Percentiles rank a stretch among this genome's conserved stretches.
Conservation (phyloP, 2,113 vertebrate genomes). For the Salminus brasiliensis region DNA sequence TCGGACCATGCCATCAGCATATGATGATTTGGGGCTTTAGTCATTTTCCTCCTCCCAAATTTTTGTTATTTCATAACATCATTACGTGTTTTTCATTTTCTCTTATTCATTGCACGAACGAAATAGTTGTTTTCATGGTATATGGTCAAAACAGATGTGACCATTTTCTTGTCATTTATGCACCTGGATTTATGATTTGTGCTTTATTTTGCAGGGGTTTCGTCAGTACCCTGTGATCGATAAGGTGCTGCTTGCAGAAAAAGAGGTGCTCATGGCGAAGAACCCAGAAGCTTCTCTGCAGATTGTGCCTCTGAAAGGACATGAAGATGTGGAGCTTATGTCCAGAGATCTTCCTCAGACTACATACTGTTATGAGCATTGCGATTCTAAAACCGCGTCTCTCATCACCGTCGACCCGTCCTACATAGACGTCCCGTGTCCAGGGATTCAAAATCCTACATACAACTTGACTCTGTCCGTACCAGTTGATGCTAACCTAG, state of each 20-base stretch:
- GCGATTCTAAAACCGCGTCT: neutral
- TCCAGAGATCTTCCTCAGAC: neutral
- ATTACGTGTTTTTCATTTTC: too few relatives aligned
- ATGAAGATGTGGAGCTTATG: neutral
- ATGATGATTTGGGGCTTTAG: too few relatives aligned
- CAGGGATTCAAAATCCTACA: constrained; percentile 11
- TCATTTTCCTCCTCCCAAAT: too few relatives aligned
- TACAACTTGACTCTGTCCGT: neutral
- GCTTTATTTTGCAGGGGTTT: neutral
- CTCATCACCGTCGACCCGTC: neutral
- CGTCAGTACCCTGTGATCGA: neutral
- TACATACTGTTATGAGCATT: neutral
- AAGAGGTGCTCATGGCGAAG: neutral
- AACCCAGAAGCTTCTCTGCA: neutral
- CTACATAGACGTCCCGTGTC: neutral
- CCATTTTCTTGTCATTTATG: too few relatives aligned
- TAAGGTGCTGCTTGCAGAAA: constrained; percentile 5
- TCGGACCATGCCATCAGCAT: too few relatives aligned
- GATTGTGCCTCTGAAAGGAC: neutral
- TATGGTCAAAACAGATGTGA: too few relatives aligned
- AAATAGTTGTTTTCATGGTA: too few relatives aligned
- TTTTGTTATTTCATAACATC: too few relatives aligned
- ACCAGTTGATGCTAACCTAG: neutral
- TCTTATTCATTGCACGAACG: too few relatives aligned
- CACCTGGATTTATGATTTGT: neutral